phyloP scores from a whole-genome alignment of 2,113 vertebrate species.

The Pachyramphus minor region DNA sequence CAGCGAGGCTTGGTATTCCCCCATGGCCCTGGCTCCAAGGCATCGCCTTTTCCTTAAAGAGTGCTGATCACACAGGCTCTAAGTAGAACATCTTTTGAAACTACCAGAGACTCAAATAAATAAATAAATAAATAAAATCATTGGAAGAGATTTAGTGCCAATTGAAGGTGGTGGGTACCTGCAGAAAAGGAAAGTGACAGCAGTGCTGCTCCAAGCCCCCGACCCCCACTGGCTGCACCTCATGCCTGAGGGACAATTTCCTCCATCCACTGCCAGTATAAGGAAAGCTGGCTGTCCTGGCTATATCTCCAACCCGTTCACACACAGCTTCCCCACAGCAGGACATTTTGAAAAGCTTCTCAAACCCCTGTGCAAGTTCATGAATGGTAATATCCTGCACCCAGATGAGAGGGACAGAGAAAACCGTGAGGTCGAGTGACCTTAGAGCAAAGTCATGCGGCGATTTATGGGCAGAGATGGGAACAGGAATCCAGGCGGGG shows the following conservation, averaged over 20 bases:
- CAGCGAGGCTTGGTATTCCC: neutral
- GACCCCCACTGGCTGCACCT: rapidly evolving
- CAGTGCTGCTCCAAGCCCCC: rapidly evolving
- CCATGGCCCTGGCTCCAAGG: neutral
- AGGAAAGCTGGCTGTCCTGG: neutral
- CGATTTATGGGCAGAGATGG: rapidly evolving
- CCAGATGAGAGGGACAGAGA: neutral
- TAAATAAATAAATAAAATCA: neutral
- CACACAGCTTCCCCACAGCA: rapidly evolving
- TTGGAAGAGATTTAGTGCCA: neutral
- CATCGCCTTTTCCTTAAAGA: neutral
- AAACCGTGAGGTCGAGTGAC: neutral
- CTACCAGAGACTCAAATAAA: neutral
- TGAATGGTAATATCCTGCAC: neutral
- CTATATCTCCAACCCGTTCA: neutral
- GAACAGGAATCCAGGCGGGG: neutral
- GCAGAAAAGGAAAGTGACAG: neutral
- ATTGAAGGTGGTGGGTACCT: neutral
- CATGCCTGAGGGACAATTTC: rapidly evolving
- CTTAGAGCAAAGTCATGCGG: neutral
- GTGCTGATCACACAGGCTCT: neutral
- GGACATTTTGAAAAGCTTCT: neutral
- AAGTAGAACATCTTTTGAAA: constrained; percentile 7
- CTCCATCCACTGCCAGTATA: rapidly evolving
- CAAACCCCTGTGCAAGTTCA: neutral